These are phyloP conservation scores for Boloria selene DNA, from an alignment of 2,888 invertebrate genomes.

Conservation along the genomic window DNA sequence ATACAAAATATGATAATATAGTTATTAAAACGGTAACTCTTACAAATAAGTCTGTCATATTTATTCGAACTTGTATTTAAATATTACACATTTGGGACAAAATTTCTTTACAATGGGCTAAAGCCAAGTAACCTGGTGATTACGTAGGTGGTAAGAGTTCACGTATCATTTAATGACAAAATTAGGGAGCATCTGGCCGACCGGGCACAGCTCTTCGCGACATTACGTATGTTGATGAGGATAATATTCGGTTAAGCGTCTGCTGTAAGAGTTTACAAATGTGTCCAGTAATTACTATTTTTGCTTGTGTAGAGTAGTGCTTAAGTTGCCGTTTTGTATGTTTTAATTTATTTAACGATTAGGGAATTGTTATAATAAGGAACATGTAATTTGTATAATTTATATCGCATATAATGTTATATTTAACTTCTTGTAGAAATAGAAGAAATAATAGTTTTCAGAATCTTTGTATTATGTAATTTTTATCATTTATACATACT, in stretches of 20 bases:
- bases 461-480: no score
- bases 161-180: conserved; percentile 37
- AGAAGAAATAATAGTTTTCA: no score
- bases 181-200: conserved; percentile 33
- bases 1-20: no score
- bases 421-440: no score
- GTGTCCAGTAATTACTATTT: conserved; percentile 31
- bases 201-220: conserved; percentile 14
- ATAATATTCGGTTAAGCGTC: conserved; percentile 35
- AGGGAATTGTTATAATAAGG: no score
- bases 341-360: no score
- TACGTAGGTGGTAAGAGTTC: conserved; percentile 31
- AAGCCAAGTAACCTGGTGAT: conserved; percentile 21
- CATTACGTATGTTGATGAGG: conserved; percentile 28
- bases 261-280: conserved; percentile 31
- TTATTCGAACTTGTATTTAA: neutral
- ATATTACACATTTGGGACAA: neutral
- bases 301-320: conserved; percentile 20
- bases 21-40: neutral
- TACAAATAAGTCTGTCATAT: neutral
- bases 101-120: conserved; percentile 17
- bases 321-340: neutral
- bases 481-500: no score
- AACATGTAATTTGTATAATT: no score
- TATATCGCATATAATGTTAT: no score